Evolutionary conservation across 2,113 vertebrate genomes (phyloP), one percentile per base, ranked within the genome.

Genomic region (Syrrhaptes paradoxus): DNA sequence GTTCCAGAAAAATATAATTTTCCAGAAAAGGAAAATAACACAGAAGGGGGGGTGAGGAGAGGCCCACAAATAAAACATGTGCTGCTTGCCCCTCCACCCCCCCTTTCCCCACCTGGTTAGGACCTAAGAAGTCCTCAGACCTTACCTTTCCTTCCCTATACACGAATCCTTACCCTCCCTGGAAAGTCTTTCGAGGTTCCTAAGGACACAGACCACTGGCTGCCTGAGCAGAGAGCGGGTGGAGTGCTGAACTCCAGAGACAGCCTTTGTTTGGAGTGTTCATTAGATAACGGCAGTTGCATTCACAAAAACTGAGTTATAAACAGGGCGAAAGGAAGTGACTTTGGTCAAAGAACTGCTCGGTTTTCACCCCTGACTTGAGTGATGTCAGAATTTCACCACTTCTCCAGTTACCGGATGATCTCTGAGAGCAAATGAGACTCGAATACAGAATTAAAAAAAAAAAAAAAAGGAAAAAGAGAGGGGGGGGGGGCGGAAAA

Each of bases 281-380:
- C 86, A 84, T 75, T 61, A 95, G 92, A 92, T 94, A 94, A 92
- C 66, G 96, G 95, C 86, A 95, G 73, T 58, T n/a, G 79, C 36
- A 3, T 74, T 89, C 75, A 81, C 57, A 65, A 84, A 95, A 92
- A 81, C 83, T 55, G 31, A n/a, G 65, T 89, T 87, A 77, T 41
- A 84, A 95, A 96, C 95, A 81, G 57, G 62, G 86, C 92, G 51
- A 93, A 95, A 96, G 96, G 94, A 96, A 95, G 96, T 96, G 90
- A 91, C 82, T 96, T 95, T 72, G 93, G 93, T 87, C 62, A 57
- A 75, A 96, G 70, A 84, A 65, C 41, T 10, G 76, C 88, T 95
- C 83, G 9, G 88, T 77, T 96, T 96, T 94, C 93, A 94, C 71
- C 88, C 87, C 71, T 79, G 61, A 58, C 61, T 81, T 3, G 34